Evolutionary conservation across 2,797 vertebrate species (phyloP).

Genomic region (Silurus aristotelis): DNA sequence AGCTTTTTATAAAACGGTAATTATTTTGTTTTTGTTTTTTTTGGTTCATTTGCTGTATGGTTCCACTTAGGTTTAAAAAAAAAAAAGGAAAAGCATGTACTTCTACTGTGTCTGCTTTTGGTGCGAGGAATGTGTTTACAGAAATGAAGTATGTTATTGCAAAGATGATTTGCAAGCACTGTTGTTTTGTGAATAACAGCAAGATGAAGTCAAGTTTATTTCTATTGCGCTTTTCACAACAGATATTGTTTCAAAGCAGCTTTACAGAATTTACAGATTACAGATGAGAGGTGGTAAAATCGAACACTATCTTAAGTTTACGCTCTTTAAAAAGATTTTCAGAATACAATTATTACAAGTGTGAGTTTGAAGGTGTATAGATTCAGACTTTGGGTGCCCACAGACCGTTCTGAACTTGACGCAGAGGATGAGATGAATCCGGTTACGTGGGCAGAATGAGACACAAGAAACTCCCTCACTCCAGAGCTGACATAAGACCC

Average conservation of each 20-base stretch:
- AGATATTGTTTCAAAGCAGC: no score
- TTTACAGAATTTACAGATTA: no score
- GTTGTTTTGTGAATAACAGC: not conserved
- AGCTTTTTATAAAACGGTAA: no score
- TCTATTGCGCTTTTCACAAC: no score
- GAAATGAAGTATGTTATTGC: conserved; percentile 3
- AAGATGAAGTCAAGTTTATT: not conserved
- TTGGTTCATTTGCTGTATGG: not conserved
- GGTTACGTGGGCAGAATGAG: not conserved
- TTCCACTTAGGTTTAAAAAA: not conserved
- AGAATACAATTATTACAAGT: no score
- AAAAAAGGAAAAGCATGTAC: not conserved
- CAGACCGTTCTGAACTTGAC: no score
- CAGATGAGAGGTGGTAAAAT: no score
- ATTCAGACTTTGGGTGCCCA: no score
- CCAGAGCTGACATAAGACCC: conserved; percentile 10
- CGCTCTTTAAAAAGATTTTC: no score
- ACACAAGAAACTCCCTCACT: not conserved
- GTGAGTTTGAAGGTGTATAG: no score
- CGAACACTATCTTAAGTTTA: no score
- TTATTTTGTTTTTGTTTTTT: not conserved
- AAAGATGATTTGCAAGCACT: not conserved
- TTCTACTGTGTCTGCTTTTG: not conserved
- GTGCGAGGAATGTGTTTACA: not conserved
- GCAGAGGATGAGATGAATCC: not conserved